Evolutionary conservation across 2,113 vertebrate genomes (phyloP).

Genomic region (Polypterus bichir): DNA sequence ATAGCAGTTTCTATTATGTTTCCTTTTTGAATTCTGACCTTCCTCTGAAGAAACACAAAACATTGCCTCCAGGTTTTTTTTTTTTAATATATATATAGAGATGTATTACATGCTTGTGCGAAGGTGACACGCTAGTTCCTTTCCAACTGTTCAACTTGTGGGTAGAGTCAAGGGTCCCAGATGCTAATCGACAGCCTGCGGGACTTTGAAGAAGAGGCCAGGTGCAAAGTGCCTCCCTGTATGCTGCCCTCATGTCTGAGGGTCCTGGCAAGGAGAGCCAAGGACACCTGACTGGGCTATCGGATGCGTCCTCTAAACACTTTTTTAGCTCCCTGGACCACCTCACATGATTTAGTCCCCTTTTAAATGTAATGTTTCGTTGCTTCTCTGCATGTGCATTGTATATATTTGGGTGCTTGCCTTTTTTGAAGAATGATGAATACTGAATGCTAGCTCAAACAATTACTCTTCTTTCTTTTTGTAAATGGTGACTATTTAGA

Average conservation of each 20-base stretch:
- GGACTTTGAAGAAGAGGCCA: background rate
- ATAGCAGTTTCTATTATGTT: background rate
- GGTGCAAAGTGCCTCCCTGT: slow-evolving; percentile 2
- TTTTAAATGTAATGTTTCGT: no score
- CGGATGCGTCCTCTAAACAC: no score
- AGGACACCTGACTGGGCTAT: background rate
- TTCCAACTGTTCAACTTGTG: background rate
- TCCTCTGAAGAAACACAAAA: slow-evolving; percentile 3
- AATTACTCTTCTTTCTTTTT: no score
- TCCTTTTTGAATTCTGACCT: background rate
- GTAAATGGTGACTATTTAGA: no score
- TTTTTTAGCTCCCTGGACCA: no score
- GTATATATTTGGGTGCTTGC: no score
- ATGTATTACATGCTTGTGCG: background rate
- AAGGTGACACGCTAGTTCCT: background rate
- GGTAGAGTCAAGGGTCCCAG: background rate
- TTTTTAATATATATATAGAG: background rate
- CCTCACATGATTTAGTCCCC: no score
- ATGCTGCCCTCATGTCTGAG: slow-evolving; percentile 3
- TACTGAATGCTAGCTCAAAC: no score
- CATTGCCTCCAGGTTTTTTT: background rate
- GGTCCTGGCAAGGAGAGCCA: background rate
- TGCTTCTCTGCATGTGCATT: no score
- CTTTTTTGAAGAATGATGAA: no score
- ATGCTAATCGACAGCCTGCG: background rate